These are phyloP conservation scores for Platygyra sinensis DNA, from an alignment of 64 coral and sea anemone species.

Conservation along the genomic window DNA sequence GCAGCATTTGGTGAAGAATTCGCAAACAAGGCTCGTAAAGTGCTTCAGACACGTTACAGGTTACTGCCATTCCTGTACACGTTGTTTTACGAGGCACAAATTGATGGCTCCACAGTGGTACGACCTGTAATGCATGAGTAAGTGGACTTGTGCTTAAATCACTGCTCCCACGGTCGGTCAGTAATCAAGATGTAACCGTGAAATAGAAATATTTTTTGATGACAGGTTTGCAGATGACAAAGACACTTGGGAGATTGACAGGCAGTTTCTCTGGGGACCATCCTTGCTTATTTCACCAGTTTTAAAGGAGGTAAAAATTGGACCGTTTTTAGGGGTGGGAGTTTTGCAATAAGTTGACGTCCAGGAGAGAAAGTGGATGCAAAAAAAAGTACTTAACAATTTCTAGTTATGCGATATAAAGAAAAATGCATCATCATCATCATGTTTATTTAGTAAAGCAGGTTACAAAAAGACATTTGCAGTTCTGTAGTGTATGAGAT, in stretches of 20 bases:
- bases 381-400: not conserved
- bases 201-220: not conserved
- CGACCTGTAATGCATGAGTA: conserved; percentile 85
- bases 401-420: too few species aligned
- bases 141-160: conserved; percentile 6
- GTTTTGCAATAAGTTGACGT: too few species aligned
- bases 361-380: not conserved
- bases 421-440: too few species aligned
- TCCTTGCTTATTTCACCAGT: conserved; percentile 87
- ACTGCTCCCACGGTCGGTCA: too few species aligned
- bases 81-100: conserved; percentile 78
- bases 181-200: too few species aligned
- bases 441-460: too few species aligned
- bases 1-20: conserved; percentile 67
- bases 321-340: not conserved
- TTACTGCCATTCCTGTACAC: conserved; percentile 93
- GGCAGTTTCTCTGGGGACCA: conserved; percentile 92
- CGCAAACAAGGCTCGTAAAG: conserved; percentile 61
- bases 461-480: too few species aligned
- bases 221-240: conserved; percentile 79
- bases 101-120: conserved; percentile 73
- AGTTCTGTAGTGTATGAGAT: too few species aligned
- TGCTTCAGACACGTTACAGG: conserved; percentile 70
- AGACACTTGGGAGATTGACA: conserved; percentile 82
- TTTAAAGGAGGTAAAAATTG: conserved; percentile 62